These are phyloP conservation scores for Bothrops jararaca DNA, from an alignment of 2,113 vertebrate genomes.

Conservation along the genomic window DNA sequence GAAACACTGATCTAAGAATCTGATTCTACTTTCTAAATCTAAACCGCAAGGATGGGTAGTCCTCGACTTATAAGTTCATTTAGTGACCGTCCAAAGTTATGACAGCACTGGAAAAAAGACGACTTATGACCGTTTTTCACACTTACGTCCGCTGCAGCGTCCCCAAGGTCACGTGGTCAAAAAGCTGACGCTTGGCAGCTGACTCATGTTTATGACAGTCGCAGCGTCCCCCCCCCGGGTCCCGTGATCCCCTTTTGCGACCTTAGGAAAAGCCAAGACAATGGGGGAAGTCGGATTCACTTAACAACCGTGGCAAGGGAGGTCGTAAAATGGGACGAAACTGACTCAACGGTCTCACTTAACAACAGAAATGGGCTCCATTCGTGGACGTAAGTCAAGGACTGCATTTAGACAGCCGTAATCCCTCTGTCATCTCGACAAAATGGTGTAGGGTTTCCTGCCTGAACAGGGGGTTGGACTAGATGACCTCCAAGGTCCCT, in stretches of 20 bases:
- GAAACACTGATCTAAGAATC: too few relatives aligned
- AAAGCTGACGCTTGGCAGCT: background rate
- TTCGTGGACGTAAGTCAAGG: background rate
- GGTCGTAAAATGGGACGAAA: background rate
- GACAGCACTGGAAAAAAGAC: background rate
- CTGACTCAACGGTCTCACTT: background rate
- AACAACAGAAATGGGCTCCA: background rate
- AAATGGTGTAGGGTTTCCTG: too few relatives aligned
- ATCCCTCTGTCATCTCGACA: background rate
- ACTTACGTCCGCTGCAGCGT: background rate
- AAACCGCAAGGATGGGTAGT: background rate
- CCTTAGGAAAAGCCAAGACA: background rate
- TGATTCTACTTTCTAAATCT: too few relatives aligned
- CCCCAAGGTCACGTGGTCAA: background rate
- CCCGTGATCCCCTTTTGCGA: background rate
- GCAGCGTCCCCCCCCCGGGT: background rate
- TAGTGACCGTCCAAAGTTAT: background rate
- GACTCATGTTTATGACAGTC: background rate
- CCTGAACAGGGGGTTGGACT: too few relatives aligned
- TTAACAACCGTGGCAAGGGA: background rate
- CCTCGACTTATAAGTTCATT: background rate
- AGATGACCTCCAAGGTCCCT: too few relatives aligned
- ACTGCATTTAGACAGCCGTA: background rate
- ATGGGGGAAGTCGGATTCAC: background rate
- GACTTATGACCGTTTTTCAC: background rate